Conservation (phyloP, 2,888 invertebrate species). For the Ptychoptera albimana region DNA sequence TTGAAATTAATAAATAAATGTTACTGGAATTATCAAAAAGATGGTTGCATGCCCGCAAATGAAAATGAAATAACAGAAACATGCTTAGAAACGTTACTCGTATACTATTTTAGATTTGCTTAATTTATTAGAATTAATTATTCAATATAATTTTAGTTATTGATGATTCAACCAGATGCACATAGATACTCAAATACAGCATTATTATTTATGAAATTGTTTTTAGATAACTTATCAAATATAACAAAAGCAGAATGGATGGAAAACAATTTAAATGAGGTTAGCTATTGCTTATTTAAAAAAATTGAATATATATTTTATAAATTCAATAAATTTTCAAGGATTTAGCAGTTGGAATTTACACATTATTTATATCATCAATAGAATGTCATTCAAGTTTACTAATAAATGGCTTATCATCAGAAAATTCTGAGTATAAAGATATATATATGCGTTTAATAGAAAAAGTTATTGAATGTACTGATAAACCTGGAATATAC, state of each 20-base stretch:
- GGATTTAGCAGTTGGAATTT: constrained; percentile 50
- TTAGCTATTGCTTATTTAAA: background rate
- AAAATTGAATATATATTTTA: background rate
- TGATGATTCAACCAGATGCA: constrained; percentile 40
- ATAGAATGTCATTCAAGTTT: constrained; percentile 52
- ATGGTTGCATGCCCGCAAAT: constrained; percentile 35
- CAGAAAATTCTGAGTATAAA: constrained; percentile 30
- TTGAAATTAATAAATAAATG: constrained; percentile 30
- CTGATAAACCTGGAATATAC: constrained; percentile 64
- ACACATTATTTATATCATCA: constrained; percentile 49
- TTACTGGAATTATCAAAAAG: constrained; percentile 30
- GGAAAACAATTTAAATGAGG: constrained; percentile 28
- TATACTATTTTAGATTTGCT: constrained; percentile 29
- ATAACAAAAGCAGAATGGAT: constrained; percentile 36
- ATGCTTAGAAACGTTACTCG: constrained; percentile 43
- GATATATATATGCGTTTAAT: constrained; percentile 46
- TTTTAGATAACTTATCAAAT: constrained; percentile 38
- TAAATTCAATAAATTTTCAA: constrained; percentile 17
- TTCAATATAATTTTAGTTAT: constrained; percentile 7
- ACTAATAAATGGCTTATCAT: constrained; percentile 25
- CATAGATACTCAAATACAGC: constrained; percentile 41
- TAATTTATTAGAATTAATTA: background rate
- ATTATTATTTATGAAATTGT: constrained; percentile 39
- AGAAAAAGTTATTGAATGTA: constrained; percentile 59
- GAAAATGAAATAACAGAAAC: constrained; percentile 42